Base-by-base conservation (phyloP, 2,113 vertebrate genomes). In the Odontesthes bonariensis region DNA sequence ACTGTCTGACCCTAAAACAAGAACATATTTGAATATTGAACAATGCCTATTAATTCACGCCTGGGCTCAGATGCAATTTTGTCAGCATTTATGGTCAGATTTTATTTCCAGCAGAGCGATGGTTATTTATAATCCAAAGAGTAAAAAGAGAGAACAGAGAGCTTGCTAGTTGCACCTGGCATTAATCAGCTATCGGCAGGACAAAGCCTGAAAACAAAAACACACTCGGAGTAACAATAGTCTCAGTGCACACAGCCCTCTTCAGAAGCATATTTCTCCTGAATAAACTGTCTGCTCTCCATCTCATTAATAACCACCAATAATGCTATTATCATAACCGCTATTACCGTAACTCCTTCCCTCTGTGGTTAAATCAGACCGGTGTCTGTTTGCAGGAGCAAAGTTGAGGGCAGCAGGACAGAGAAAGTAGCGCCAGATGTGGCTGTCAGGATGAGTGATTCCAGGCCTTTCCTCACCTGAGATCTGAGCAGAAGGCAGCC, bases 351-450 rank as follows among this genome's bases (percentile, higher is more conserved):
- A 83, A 85, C 77, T 86, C 60, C 66, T 80, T 86, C 52, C 79
- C 77, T 79, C 75, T 80, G 84, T 73, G 73, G 81, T 74, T 75
- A 59, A 73, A 86, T 67, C 61, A 53, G 79, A 81, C 58, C 32
- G 73, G 71, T 61, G 61, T 87, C 70, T 72, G 71, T 81, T 84
- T 86, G 84, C 84, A 77, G 78, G 73, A 74, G 58, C 73, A 72
- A 64, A 75, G 66, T 65, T 40, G 52, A 86, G 85, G 77, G 81
- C 73, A 84, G 31, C 83, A 83, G 86, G 70, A 81, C 66, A 78
- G 72, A 85, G 76, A 88, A 92, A 93, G 85, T 77, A 90, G 87
- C 84, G 86, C 90, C 92, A 93, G 88, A 92, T 93, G 93, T 93
- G 82, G 84, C 72, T 86, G 90, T 86, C 83, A 86, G 80, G 59